phyloP scores from a whole-genome alignment of 2,888 invertebrate species.

The Perithous albicinctus region DNA sequence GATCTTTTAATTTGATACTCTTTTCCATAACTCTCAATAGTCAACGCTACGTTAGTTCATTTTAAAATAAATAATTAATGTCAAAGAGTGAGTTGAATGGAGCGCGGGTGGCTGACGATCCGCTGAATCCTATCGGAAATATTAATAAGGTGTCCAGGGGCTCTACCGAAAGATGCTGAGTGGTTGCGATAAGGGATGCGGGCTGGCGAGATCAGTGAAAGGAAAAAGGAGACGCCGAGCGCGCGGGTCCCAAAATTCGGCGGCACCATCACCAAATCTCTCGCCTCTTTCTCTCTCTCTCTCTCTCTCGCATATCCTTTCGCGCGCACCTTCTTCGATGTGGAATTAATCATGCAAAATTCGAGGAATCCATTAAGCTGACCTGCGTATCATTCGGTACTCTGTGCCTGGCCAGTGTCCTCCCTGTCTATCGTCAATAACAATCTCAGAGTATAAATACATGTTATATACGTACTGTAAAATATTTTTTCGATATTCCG shows the following conservation, averaged over 20 bases:
- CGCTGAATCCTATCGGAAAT: slow-evolving; percentile 49
- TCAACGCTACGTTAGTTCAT: neutral
- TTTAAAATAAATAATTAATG: neutral
- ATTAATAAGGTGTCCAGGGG: slow-evolving; percentile 63
- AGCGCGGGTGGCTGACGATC: slow-evolving; percentile 13
- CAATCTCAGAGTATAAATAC: slow-evolving; percentile 64
- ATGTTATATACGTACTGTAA: slow-evolving; percentile 5
- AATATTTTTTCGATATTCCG: neutral
- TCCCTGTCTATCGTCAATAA: slow-evolving; percentile 73
- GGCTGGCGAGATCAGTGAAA: slow-evolving; percentile 5
- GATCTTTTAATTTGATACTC: neutral
- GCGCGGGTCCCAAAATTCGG: slow-evolving; percentile 12
- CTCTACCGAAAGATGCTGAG: slow-evolving; percentile 58
- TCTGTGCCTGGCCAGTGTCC: slow-evolving; percentile 36
- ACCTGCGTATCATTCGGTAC: slow-evolving; percentile 63
- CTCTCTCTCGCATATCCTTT: slow-evolving; percentile 57
- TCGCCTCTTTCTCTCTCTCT: slow-evolving; percentile 5
- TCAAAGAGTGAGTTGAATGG: neutral
- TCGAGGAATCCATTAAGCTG: slow-evolving; percentile 82
- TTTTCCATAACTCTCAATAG: neutral
- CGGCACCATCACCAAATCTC: slow-evolving; percentile 10
- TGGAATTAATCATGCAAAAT: slow-evolving; percentile 83
- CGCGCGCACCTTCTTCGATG: slow-evolving; percentile 72
- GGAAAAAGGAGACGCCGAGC: slow-evolving; percentile 8
- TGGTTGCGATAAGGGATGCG: slow-evolving; percentile 65